Evolutionary conservation across 2,113 vertebrate genomes (phyloP).

Genomic region (Thomomys bottae): DNA sequence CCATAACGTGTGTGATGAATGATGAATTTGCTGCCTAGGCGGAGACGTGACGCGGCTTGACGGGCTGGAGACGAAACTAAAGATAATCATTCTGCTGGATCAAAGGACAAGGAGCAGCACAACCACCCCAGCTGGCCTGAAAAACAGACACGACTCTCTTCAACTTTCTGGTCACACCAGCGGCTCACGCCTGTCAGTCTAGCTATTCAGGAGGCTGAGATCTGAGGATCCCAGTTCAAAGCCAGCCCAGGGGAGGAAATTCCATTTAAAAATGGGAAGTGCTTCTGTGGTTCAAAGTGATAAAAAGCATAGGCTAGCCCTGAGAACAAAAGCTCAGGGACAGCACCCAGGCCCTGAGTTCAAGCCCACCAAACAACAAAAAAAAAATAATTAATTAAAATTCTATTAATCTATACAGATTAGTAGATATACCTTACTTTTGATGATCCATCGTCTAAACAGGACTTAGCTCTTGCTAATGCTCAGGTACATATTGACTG

Average conservation of each 20-base stretch:
- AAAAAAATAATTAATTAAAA: too few species aligned
- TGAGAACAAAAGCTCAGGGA: too few species aligned
- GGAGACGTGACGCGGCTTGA: conserved; percentile 77
- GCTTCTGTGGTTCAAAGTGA: too few species aligned
- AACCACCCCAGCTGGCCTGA: neutral
- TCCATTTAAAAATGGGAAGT: too few species aligned
- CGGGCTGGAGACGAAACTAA: conserved; percentile 77
- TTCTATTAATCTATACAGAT: neutral
- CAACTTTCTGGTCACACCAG: neutral
- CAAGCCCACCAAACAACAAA: too few species aligned
- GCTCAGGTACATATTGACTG: neutral
- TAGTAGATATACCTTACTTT: neutral
- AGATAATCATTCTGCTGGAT: conserved; percentile 69
- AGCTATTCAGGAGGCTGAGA: too few species aligned
- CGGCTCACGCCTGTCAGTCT: too few species aligned
- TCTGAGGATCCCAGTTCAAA: too few species aligned
- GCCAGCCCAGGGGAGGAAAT: too few species aligned
- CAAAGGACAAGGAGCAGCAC: conserved; percentile 72
- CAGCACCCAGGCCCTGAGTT: too few species aligned
- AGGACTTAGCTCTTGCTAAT: neutral
- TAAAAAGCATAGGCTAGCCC: too few species aligned
- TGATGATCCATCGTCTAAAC: neutral
- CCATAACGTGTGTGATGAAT: conserved; percentile 78
- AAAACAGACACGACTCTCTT: neutral
- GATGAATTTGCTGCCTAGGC: conserved; percentile 79